These are phyloP conservation scores for Hedychridium roseum DNA, from an alignment of 2,888 invertebrate genomes.

Conservation along the genomic window DNA sequence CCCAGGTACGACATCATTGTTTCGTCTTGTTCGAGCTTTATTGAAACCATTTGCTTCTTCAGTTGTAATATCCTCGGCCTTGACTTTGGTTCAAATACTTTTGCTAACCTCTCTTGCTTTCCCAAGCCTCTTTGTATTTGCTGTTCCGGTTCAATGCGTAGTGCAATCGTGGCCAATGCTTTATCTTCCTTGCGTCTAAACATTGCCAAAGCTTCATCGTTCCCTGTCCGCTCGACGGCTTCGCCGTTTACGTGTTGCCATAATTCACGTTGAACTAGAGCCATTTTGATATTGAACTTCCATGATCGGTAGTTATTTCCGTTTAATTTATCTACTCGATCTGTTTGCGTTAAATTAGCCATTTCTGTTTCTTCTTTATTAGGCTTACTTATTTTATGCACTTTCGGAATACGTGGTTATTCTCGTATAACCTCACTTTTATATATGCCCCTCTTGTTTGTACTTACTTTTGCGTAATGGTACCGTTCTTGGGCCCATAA, in stretches of 20 bases:
- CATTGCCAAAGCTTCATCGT: background rate
- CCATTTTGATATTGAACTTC: constrained; percentile 19
- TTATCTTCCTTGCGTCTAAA: constrained; percentile 11
- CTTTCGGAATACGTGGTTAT: too few species aligned
- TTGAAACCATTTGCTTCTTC: constrained; percentile 3
- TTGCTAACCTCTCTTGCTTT: too few species aligned
- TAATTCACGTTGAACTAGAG: constrained; percentile 9
- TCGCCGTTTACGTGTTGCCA: constrained; percentile 7
- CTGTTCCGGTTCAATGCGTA: constrained; percentile 9
- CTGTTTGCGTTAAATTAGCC: background rate
- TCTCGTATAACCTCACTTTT: too few species aligned
- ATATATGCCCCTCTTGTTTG: too few species aligned
- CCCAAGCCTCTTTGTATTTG: too few species aligned
- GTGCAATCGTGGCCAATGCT: constrained; percentile 10
- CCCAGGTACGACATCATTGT: too few species aligned
- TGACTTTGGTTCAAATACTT: too few species aligned
- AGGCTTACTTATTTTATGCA: too few species aligned
- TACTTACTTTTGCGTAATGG: too few species aligned
- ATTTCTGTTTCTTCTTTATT: too few species aligned
- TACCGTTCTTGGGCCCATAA: too few species aligned
- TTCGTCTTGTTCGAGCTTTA: constrained; percentile 1
- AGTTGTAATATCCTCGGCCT: constrained; percentile 1
- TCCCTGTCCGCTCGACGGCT: background rate
- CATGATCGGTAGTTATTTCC: constrained; percentile 14
- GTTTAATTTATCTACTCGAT: constrained; percentile 17